A percentile compares a stretch with the other conserved stretches of the same genome.
These are phyloP conservation scores for Euwallacea similis DNA, from an alignment of 1,140 invertebrate genomes.

Conservation along the genomic window DNA sequence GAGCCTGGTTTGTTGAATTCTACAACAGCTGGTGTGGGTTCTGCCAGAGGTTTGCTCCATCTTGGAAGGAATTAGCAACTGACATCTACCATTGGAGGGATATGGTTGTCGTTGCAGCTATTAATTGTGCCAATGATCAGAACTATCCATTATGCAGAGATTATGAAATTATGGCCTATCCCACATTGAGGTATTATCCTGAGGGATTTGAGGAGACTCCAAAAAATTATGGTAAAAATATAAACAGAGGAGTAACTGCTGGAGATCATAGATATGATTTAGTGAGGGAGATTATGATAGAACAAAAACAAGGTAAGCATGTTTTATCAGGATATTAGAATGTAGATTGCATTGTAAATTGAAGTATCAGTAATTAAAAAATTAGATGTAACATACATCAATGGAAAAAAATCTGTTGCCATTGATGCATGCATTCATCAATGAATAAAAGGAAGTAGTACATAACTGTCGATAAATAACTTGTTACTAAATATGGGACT, in stretches of 20 bases:
- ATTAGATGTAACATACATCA: too few species aligned
- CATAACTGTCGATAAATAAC: too few species aligned
- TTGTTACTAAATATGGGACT: too few species aligned
- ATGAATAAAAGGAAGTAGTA: too few species aligned
- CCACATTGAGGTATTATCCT: conserved; percentile 76
- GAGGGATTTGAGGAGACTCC: conserved; percentile 61
- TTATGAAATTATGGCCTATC: conserved; percentile 85
- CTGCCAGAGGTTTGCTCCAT: conserved; percentile 79
- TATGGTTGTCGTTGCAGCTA: conserved; percentile 58
- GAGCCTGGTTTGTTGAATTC: conserved; percentile 79
- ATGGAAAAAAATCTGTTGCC: too few species aligned
- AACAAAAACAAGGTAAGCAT: conserved; percentile 59
- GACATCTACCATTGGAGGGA: conserved; percentile 62
- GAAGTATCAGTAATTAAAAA: too few species aligned
- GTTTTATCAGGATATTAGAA: too few species aligned
- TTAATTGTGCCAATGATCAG: conserved; percentile 75
- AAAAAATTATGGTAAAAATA: conserved; percentile 60
- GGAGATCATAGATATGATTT: conserved; percentile 61
- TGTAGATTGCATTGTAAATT: too few species aligned
- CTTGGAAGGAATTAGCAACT: conserved; percentile 72
- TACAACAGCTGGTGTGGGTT: conserved; percentile 89
- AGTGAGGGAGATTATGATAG: conserved; percentile 62
- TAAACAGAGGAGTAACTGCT: conserved; percentile 52
- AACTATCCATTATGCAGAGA: conserved; percentile 79
- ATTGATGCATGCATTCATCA: too few species aligned